Conservation (phyloP, 2,113 vertebrate species). For the Eidolon helvum region DNA sequence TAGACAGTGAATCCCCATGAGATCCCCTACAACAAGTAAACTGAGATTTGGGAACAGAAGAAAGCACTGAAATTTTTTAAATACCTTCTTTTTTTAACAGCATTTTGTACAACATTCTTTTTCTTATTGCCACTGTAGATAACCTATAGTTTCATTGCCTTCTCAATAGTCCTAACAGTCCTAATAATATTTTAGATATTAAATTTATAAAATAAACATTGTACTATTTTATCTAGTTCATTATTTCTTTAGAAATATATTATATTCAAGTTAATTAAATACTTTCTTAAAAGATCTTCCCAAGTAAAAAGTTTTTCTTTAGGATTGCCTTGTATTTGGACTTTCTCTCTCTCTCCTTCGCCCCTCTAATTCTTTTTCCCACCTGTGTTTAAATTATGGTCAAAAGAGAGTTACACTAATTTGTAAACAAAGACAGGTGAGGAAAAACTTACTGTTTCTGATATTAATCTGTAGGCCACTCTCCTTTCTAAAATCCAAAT, state of each 20-base stretch:
- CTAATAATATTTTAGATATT: background rate
- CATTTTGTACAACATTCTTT: slow-evolving; percentile 7
- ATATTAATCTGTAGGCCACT: background rate
- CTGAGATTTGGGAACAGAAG: background rate
- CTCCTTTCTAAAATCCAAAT: background rate
- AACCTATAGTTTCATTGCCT: background rate
- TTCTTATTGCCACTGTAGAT: background rate
- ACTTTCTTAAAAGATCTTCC: background rate
- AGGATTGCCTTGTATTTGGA: background rate
- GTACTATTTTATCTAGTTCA: background rate
- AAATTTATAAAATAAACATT: slow-evolving; percentile 6
- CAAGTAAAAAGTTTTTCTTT: background rate
- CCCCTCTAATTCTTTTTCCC: background rate
- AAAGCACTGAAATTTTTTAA: background rate
- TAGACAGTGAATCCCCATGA: background rate
- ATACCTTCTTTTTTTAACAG: slow-evolving; percentile 1
- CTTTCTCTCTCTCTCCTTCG: background rate
- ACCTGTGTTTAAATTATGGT: background rate
- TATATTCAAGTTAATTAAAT: background rate
- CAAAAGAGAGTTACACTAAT: background rate
- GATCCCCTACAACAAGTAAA: background rate
- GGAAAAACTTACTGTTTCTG: background rate
- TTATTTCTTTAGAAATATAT: background rate
- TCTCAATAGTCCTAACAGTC: background rate
- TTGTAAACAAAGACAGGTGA: background rate